Base-by-base conservation (phyloP, 1,140 invertebrate genomes). In the Apis florea region DNA sequence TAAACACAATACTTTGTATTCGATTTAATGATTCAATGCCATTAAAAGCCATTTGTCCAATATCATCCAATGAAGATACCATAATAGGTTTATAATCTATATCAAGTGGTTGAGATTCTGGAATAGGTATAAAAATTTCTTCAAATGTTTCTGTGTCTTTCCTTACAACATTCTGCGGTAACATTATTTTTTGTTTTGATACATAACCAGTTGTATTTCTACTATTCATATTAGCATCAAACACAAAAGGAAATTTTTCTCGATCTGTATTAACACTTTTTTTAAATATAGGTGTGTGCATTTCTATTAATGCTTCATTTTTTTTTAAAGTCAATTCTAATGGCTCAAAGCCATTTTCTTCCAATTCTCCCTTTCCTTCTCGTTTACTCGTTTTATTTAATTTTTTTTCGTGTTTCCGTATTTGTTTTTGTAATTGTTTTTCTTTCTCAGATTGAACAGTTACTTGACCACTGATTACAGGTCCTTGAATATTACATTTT, bases 1-100 rank as follows among this genome's bases (percentile, higher is more conserved):
- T 95, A 93, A 97, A 99, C 0, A 99, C 99, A 70, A 99, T 96
- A 0, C 97, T 98, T 92, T 99, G 99, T 83, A 99, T 99, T 76
- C 96, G 94, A 94, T 99, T 99, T 21, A 99, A 94, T 68, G 95
- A 94, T 91, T 97, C 96, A 53, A 98, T 97, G 84, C 97, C 97
- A 86, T 96, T 95, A 90, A 99, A 99, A 0, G 97, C 97, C 92
- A 96, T 95, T 94, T 97, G 95, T 0, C 97, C 98, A 79, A 98
- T 95, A 92, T 98, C 95, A 94, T 99, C 98, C 82, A 99, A 94
- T 15, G 95, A 93, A 1, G 95, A 94, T 82, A 98, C 96, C 66
- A 95, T 93, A n/a, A 98, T 94, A 40, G 95, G 94, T 73, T 96
- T 94, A 76, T 96, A 96, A 2, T 96, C 96, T 68, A 98, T 94